Base-by-base conservation (phyloP, 2,113 vertebrate species). In the Corvus moneduloides region DNA sequence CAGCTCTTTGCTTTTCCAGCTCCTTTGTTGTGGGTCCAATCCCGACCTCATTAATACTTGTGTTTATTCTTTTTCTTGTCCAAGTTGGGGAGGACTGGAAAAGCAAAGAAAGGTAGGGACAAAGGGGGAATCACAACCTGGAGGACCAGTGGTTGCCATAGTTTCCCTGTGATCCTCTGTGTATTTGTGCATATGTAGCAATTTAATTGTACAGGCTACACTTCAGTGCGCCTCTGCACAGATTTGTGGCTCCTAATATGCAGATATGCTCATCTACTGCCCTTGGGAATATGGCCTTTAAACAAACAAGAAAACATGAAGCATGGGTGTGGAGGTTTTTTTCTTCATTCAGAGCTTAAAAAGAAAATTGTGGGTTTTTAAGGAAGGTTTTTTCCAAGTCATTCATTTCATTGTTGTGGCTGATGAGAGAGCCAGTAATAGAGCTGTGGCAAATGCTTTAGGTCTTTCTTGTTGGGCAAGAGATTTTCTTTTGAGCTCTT, bases 41-140 rank as follows among this genome's bases (percentile, higher is more conserved):
- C 64, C 75, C 1, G 0, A 75, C 44, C 76, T 95, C 83, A 81
- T 93, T 93, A 95, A 69, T 35, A 75, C 17, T 86, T 62, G 24
- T 89, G 41, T 91, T 90, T 86, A 71, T 92, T 93, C 48, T 88
- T 80, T 73, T 61, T 48, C 59, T 92, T 94, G 58, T 75, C 79
- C 83, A 61, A 93, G 44, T 43, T 0, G 26, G 58, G 73, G 75
- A 89, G 68, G 32, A 30, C 56, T 67, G 48, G 62, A 80, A 83
- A 35, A 77, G 90, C 59, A 63, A 32, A 80, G 67, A 55, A 74
- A 73, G 69, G 39, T 79, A 14, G 67, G 37, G 74, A 67, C 72
- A 73, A 83, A 74, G 49, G 6, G 24, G 43, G 61, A 92, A 48
- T 71, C 5, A 2, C 64, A 64, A 35, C 88, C 89, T 75, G 48